These are phyloP conservation scores for Antheraea assamensis DNA, from an alignment of 2,888 invertebrate species.

Conservation along the genomic window DNA sequence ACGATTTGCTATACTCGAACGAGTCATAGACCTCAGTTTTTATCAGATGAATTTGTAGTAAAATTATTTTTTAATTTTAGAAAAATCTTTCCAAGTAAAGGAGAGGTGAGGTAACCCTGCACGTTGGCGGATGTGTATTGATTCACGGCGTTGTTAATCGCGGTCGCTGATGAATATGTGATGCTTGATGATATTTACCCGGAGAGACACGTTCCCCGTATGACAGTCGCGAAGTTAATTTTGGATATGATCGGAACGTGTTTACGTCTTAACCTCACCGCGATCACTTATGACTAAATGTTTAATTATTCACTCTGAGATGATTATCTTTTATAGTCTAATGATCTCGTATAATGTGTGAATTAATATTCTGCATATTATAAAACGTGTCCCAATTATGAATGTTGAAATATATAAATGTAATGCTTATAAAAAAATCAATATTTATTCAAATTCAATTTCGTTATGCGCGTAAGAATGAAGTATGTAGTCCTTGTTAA, in stretches of 20 bases:
- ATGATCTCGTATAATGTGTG: not conserved
- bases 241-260: slow-evolving; percentile 4
- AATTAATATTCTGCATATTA: not conserved
- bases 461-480: not conserved
- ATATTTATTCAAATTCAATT: not conserved
- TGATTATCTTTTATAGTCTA: not conserved
- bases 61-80: too few species aligned
- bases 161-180: slow-evolving; percentile 3
- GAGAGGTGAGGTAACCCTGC: not conserved
- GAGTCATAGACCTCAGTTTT: too few species aligned
- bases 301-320: not conserved
- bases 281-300: not conserved
- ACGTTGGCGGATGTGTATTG: slow-evolving; percentile 7
- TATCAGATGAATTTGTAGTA: too few species aligned
- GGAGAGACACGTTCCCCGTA: slow-evolving; percentile 11
- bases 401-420: not conserved
- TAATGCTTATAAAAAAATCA: not conserved
- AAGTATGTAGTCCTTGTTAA: not conserved
- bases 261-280: not conserved
- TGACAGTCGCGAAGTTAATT: slow-evolving; percentile 10
- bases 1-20: too few species aligned
- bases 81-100: too few species aligned
- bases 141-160: slow-evolving; percentile 8
- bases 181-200: slow-evolving; percentile 7
- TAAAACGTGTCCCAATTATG: not conserved